These are phyloP conservation scores for Galemys pyrenaicus DNA, from an alignment of 2,113 vertebrate species.

Conservation along the genomic window DNA sequence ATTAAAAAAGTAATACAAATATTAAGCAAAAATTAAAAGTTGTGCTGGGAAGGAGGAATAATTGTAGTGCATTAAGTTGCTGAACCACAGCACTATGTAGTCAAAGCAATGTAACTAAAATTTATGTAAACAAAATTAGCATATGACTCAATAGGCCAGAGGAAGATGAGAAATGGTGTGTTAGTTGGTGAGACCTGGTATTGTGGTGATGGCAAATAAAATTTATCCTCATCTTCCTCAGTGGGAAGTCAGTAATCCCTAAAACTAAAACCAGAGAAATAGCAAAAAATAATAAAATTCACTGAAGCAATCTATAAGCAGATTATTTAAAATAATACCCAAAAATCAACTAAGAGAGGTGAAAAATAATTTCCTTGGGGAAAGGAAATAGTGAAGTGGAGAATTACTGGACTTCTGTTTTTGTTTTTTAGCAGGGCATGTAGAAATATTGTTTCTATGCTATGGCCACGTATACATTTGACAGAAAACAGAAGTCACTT, in stretches of 20 bases:
- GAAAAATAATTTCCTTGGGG: background rate
- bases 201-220: background rate
- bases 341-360: background rate
- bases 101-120: background rate
- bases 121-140: background rate
- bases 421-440: background rate
- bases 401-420: background rate
- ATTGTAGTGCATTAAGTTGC: background rate
- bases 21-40: constrained; percentile 6
- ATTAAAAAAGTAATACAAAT: background rate
- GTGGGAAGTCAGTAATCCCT: background rate
- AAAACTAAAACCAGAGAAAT: background rate
- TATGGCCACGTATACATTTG: background rate
- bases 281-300: background rate
- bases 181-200: background rate
- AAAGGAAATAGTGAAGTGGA: background rate
- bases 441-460: background rate
- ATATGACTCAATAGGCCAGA: background rate
- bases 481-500: background rate
- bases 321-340: background rate
- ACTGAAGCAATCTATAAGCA: background rate
- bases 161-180: background rate
- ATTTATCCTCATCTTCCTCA: background rate
- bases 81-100: background rate
- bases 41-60: background rate